Evolutionary conservation across 2,888 invertebrate species (phyloP).

Genomic region (Morinoia aosen): DNA sequence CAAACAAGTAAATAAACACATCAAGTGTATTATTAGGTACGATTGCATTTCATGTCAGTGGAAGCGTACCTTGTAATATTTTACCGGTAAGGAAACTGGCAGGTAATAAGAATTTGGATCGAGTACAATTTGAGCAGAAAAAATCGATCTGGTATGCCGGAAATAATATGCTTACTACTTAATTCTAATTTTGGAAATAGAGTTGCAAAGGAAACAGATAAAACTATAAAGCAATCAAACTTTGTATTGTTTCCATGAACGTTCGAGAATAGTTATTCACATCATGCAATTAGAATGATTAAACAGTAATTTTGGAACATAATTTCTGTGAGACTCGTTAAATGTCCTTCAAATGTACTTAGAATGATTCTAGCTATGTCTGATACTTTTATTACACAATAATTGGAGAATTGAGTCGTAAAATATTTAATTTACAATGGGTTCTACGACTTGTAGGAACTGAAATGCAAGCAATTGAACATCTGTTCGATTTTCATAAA

Average conservation of each 20-base stretch:
- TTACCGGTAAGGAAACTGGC: too few relatives aligned
- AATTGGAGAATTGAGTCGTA: neutral
- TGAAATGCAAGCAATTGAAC: too few relatives aligned
- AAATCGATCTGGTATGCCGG: too few relatives aligned
- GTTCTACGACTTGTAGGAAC: neutral
- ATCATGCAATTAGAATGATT: neutral
- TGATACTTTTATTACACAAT: neutral
- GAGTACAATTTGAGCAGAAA: too few relatives aligned
- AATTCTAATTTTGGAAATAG: neutral
- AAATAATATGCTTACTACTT: too few relatives aligned
- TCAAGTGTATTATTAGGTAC: too few relatives aligned
- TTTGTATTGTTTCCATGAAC: neutral
- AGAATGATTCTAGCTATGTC: neutral
- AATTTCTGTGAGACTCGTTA: neutral
- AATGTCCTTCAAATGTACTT: neutral
- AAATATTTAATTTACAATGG: neutral
- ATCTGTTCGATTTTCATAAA: too few relatives aligned
- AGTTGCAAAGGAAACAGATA: neutral
- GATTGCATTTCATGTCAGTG: too few relatives aligned
- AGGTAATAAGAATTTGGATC: too few relatives aligned
- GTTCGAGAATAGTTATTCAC: neutral
- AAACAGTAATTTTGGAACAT: neutral
- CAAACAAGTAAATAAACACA: too few relatives aligned
- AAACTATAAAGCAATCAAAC: neutral
- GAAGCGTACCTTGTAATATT: too few relatives aligned